Percentiles rank a stretch among this genome's conserved stretches.
These are phyloP conservation scores for Bruchidius siliquastri DNA, from an alignment of 2,888 invertebrate species.

Conservation along the genomic window DNA sequence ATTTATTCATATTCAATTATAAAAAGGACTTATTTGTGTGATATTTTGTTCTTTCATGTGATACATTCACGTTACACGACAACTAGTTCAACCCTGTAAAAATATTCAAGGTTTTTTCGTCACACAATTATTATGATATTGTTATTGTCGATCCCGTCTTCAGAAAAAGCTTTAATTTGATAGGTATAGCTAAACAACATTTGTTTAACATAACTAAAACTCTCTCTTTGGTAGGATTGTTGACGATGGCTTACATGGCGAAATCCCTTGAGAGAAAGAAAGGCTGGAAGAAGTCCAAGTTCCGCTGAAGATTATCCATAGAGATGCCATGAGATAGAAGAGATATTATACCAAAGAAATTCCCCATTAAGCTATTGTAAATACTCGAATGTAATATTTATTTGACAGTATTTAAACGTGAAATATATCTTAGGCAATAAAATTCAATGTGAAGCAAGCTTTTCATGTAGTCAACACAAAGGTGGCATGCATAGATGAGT, in stretches of 20 bases:
- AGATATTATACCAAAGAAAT: slow-evolving; percentile 33
- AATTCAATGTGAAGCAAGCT: no score
- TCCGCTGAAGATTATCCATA: background rate
- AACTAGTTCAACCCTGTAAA: no score
- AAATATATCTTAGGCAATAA: background rate
- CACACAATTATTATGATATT: no score
- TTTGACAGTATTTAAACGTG: background rate
- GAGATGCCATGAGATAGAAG: background rate
- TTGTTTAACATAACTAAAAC: background rate
- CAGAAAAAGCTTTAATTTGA: no score
- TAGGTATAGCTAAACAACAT: no score
- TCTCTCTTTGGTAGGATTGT: background rate
- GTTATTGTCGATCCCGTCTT: no score
- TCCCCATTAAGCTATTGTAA: slow-evolving; percentile 23
- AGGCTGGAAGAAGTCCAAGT: slow-evolving; percentile 9
- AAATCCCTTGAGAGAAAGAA: slow-evolving; percentile 1
- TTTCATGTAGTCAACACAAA: background rate
- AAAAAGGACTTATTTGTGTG: no score
- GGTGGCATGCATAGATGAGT: background rate
- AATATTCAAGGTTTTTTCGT: no score
- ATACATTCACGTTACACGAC: no score
- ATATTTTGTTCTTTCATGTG: no score
- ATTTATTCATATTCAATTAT: no score
- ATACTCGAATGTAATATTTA: background rate
- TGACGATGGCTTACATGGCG: background rate